Evolutionary conservation across 2,888 invertebrate genomes (phyloP).

Genomic region (Noctua janthe): DNA sequence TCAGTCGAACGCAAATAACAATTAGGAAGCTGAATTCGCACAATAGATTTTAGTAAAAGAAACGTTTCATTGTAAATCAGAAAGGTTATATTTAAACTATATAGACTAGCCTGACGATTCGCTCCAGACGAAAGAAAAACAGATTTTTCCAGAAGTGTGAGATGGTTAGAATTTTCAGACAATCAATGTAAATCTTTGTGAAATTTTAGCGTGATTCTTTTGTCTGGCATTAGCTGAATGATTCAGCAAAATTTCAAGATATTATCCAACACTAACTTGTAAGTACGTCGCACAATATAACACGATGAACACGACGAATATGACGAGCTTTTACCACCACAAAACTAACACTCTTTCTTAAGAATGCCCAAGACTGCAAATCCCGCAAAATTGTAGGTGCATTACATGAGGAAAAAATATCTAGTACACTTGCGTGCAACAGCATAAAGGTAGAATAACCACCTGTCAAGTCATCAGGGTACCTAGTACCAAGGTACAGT

Average conservation of each 20-base stretch:
- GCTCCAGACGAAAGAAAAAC: background rate
- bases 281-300: background rate
- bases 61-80: constrained; percentile 4
- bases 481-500: background rate
- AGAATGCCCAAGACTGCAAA: background rate
- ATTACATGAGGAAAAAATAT: constrained; percentile 26
- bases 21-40: constrained; percentile 2
- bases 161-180: background rate
- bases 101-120: background rate
- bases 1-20: constrained; percentile 19
- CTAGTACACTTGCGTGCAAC: background rate
- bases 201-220: background rate
- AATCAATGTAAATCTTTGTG: background rate
- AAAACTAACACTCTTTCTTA: background rate
- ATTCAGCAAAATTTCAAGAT: background rate
- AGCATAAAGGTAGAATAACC: constrained; percentile 5
- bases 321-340: background rate
- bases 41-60: constrained; percentile 8
- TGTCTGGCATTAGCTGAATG: background rate
- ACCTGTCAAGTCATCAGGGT: constrained; percentile 1
- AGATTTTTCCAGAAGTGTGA: background rate
- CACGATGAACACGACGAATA: no score
- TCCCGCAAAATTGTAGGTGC: background rate
- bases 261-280: background rate
- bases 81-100: background rate